Conservation (phyloP, 2,797 vertebrate genomes). For the Psittacula derbiana region DNA sequence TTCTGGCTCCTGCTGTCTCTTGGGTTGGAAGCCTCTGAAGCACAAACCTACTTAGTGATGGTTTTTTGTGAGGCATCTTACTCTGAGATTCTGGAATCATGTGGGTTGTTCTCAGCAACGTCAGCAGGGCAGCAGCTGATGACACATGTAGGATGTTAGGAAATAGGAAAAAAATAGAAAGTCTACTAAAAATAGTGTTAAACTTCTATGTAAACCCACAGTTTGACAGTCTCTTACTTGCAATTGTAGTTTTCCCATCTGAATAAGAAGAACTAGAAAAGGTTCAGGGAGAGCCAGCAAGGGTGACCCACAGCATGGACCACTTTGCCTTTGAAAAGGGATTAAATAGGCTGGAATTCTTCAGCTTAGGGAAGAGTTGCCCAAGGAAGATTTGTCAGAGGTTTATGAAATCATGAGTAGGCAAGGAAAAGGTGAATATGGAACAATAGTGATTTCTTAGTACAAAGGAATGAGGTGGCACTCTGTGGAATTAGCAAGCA, state of each 20-base stretch:
- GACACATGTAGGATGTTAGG: background rate
- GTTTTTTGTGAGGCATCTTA: background rate
- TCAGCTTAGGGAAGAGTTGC: background rate
- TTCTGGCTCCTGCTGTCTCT: background rate
- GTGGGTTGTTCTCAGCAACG: background rate
- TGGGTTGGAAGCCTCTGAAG: background rate
- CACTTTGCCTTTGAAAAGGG: no score
- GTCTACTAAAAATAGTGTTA: background rate
- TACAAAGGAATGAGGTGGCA: conserved; percentile 26
- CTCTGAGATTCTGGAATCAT: background rate
- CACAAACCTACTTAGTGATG: background rate
- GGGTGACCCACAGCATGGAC: background rate
- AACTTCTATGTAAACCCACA: background rate
- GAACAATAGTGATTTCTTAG: background rate
- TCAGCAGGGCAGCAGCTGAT: background rate
- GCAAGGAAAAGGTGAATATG: background rate
- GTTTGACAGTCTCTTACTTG: background rate
- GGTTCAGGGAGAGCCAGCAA: background rate
- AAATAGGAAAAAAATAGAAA: background rate
- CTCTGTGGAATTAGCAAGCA: background rate
- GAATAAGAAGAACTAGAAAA: no score
- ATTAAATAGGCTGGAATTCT: background rate
- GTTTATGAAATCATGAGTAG: background rate
- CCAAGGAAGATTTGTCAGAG: background rate
- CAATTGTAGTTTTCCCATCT: background rate